Percentiles rank a stretch among this genome's conserved stretches.
These are phyloP conservation scores for Mizuhopecten yessoensis DNA, from an alignment of 1,140 invertebrate species.

Conservation along the genomic window DNA sequence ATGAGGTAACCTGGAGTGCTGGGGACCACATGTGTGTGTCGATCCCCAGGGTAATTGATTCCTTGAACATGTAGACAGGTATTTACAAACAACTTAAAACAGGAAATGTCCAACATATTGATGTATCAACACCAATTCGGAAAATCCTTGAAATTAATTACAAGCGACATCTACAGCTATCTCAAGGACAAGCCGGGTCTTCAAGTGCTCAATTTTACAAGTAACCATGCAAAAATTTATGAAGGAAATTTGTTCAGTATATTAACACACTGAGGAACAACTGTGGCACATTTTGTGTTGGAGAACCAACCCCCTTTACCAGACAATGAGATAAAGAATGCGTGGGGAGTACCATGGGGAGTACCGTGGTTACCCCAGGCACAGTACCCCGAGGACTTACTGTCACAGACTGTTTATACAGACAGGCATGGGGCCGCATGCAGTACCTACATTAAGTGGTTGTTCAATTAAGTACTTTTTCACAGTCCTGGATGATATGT, in stretches of 20 bases:
- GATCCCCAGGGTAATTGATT: neutral
- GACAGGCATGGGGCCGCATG: neutral
- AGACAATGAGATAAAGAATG: neutral
- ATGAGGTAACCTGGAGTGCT: too few relatives aligned
- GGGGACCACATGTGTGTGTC: too few relatives aligned
- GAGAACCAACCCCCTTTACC: neutral
- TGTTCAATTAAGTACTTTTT: conserved; percentile 29
- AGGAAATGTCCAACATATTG: neutral
- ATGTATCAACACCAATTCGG: neutral
- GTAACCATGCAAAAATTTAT: neutral
- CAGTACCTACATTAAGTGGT: conserved; percentile 38
- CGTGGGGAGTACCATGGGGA: neutral
- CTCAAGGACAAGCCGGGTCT: neutral
- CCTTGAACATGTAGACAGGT: neutral
- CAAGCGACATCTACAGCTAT: neutral
- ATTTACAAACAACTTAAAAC: neutral
- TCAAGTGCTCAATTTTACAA: neutral
- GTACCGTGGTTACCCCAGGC: too few relatives aligned
- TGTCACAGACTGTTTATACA: neutral
- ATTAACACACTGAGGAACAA: neutral
- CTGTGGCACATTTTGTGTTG: neutral
- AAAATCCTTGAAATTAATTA: neutral
- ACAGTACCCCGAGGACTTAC: neutral
- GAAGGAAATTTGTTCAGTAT: neutral
- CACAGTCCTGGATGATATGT: neutral